Conservation (phyloP, 2,797 vertebrate genomes). For the Linurgus olivaceus region DNA sequence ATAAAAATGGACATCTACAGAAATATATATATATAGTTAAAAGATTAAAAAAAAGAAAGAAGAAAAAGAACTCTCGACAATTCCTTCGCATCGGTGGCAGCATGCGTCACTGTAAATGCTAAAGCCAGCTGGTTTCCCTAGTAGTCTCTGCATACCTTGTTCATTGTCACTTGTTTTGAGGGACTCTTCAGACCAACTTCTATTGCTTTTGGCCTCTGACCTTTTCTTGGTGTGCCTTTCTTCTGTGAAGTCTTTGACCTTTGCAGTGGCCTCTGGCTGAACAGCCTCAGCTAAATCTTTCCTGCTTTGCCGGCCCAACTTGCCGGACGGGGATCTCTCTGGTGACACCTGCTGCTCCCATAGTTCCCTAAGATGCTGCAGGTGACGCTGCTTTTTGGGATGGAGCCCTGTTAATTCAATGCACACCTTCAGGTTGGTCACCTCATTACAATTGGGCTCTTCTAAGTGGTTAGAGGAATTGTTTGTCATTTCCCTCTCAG, state of each 20-base stretch:
- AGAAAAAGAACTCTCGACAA: neutral
- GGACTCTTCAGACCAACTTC: constrained; percentile 89
- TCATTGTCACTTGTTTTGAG: constrained; percentile 80
- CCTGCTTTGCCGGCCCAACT: constrained; percentile 82
- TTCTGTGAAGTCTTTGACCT: constrained; percentile 83
- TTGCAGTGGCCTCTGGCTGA: constrained; percentile 77
- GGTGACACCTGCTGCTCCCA: constrained; percentile 85
- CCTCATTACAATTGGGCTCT: constrained; percentile 86
- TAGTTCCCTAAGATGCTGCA: constrained; percentile 86
- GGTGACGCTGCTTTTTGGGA: constrained; percentile 89
- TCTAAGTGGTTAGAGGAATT: constrained; percentile 83
- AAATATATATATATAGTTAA: neutral
- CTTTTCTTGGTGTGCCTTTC: constrained; percentile 85
- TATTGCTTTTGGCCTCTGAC: constrained; percentile 87
- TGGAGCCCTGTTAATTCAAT: constrained; percentile 97
- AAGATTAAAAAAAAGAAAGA: neutral
- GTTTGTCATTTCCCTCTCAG: constrained; percentile 83
- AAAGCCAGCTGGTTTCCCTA: constrained; percentile 62
- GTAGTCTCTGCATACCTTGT: constrained; percentile 80
- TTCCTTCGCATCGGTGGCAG: constrained; percentile 51
- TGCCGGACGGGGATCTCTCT: constrained; percentile 79
- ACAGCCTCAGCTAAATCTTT: constrained; percentile 81
- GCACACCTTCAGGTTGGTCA: constrained; percentile 97
- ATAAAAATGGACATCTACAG: constrained; percentile 20
- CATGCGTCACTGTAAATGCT: constrained; percentile 71